Evolutionary conservation across 2,797 vertebrate genomes (phyloP).

Genomic region (Babyrousa celebensis): DNA sequence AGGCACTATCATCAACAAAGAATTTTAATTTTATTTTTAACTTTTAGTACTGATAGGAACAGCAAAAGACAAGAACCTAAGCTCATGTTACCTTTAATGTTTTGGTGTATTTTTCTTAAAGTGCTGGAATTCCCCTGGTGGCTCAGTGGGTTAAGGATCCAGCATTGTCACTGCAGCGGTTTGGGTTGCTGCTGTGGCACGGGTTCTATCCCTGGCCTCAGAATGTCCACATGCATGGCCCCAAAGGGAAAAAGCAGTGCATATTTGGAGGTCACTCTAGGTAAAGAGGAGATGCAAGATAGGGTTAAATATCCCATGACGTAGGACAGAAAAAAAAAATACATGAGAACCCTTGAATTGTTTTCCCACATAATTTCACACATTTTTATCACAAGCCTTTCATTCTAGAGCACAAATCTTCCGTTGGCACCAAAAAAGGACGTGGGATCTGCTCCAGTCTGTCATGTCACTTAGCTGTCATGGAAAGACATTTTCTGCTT

Average conservation of each 20-base stretch:
- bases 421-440: slow-evolving; percentile 39
- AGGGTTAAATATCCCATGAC: neutral
- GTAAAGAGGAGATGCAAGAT: neutral
- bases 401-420: slow-evolving; percentile 67
- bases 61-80: slow-evolving; percentile 19
- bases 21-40: neutral
- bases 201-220: no score
- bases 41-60: neutral
- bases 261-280: neutral
- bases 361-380: slow-evolving; percentile 51
- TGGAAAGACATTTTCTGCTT: slow-evolving; percentile 25
- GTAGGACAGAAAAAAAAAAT: slow-evolving; percentile 11
- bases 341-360: neutral
- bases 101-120: neutral
- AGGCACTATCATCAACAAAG: neutral
- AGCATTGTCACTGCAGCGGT: no score
- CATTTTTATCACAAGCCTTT: neutral
- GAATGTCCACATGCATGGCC: no score
- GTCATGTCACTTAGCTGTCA: neutral
- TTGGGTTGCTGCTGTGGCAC: no score
- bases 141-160: no score
- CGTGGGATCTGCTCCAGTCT: slow-evolving; percentile 17
- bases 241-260: neutral
- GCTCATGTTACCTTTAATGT: neutral
- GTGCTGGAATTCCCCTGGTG: no score